Evolutionary conservation across 2,797 vertebrate genomes (phyloP), one percentile per base, ranked within the genome.

Genomic region (Moxostoma hubbsi): DNA sequence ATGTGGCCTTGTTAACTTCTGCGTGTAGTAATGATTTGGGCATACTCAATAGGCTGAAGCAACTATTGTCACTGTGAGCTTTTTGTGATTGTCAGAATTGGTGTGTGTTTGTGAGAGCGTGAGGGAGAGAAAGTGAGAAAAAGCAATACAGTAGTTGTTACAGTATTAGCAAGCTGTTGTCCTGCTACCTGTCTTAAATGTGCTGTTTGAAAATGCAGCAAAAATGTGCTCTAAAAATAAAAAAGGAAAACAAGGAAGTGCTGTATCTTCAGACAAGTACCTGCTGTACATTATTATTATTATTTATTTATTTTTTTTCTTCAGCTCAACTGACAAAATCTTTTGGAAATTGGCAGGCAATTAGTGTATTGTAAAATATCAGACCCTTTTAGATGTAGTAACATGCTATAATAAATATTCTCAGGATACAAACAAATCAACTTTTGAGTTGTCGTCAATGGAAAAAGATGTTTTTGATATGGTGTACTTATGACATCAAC

Each of bases 1-100:
- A 75, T 73, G 71, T 74, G 55, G 71, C 51, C 75, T 67, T 72
- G 69, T 82, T 82, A 78, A 78, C 75, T 75, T 81, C 15, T 81
- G 50, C 43, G 16, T 73, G 63, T 68, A 73, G 75, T 68, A 77
- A 63, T 70, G 66, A 78, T 81, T 81, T 63, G 43, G 8, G 9
- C 15, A 7, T 71, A 55, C 50, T 55, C 45, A 71, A 70, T 15
- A 54, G 49, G 15, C 8, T 16, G 62, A 77, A 59, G 43, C 9
- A 7, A 49, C 47, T 53, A 70, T 61, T 78, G 76, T 63, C 59
- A 55, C 58, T 51, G 18, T 36, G 18, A 36, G 46, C 15, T 71
- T 63, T 70, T 12, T 69, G 74, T 65, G 61, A 81, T 76, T 62
- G 79, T 45, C 49, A 53, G 58, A 9, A 46, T 24, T 24, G 58